phyloP scores from a whole-genome alignment of 2,888 invertebrate species.

The Deroplatys truncata region DNA sequence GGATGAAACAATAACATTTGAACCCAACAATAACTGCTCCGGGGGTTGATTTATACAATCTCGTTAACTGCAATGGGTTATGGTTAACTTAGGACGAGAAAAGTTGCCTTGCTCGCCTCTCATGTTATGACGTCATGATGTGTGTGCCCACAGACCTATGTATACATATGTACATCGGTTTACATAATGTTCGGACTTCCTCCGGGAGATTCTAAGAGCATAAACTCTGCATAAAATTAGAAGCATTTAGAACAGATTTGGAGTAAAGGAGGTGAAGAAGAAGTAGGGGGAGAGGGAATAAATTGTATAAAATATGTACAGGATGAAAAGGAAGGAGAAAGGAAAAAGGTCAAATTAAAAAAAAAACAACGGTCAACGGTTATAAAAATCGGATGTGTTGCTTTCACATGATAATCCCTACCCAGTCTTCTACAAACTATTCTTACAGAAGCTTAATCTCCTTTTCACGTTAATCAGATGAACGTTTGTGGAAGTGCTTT shows the following conservation, averaged over 20 bases:
- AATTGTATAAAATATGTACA: too few relatives aligned
- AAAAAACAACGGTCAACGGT: too few relatives aligned
- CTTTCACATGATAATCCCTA: too few relatives aligned
- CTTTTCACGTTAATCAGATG: too few relatives aligned
- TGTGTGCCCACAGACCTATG: neutral
- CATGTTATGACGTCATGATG: neutral
- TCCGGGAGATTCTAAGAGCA: neutral
- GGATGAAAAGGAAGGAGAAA: too few relatives aligned
- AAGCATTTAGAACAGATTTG: neutral
- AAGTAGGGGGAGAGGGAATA: too few relatives aligned
- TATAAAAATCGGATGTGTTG: too few relatives aligned
- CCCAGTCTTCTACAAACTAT: too few relatives aligned
- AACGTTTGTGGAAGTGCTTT: too few relatives aligned
- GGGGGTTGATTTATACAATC: constrained; percentile 10
- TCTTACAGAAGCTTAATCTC: too few relatives aligned
- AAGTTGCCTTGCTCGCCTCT: neutral
- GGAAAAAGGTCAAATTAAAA: too few relatives aligned
- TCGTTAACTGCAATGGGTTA: neutral
- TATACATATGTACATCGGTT: neutral
- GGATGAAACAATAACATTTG: constrained; percentile 16
- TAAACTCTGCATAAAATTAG: neutral
- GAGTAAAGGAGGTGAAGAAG: too few relatives aligned
- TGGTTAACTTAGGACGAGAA: neutral
- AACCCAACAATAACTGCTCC: constrained; percentile 12
- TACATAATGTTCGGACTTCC: neutral